Percentiles rank a stretch among this genome's conserved stretches.
Evolutionary conservation across 2,888 invertebrate species (phyloP).

Genomic region (Disparrhopalites patrizii): DNA sequence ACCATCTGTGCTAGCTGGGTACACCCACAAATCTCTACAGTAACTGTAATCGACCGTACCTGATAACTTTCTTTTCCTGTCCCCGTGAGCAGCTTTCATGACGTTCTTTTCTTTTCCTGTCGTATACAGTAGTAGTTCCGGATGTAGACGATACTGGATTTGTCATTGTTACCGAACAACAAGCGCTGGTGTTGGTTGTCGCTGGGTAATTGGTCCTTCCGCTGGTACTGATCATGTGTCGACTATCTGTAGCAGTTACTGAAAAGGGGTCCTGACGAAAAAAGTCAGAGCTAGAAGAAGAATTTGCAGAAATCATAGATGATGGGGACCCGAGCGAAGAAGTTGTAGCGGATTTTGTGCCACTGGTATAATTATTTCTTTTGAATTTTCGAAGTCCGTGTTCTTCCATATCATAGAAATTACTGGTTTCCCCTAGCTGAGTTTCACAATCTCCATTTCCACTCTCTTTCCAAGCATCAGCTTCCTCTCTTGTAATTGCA

Average conservation of each 20-base stretch:
- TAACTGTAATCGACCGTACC: too few relatives aligned
- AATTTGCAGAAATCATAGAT: not conserved
- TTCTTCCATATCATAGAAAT: slow-evolving; percentile 1
- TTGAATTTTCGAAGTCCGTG: not conserved
- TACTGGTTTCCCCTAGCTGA: not conserved
- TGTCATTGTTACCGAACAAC: not conserved
- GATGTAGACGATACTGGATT: not conserved
- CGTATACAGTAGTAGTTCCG: slow-evolving; percentile 24
- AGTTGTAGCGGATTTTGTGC: not conserved
- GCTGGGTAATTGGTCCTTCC: not conserved
- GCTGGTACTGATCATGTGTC: not conserved
- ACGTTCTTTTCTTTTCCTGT: slow-evolving; percentile 61
- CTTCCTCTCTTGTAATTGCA: slow-evolving; percentile 19
- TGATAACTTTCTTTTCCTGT: slow-evolving; percentile 58
- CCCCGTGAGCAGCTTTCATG: slow-evolving; percentile 59
- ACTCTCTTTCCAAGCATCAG: slow-evolving; percentile 20
- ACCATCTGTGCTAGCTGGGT: too few relatives aligned
- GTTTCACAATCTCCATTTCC: slow-evolving; percentile 18
- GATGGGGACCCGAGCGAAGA: not conserved
- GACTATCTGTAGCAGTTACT: not conserved
- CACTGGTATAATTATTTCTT: not conserved
- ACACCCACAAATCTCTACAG: too few relatives aligned
- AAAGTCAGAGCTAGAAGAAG: too few relatives aligned
- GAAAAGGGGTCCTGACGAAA: too few relatives aligned
- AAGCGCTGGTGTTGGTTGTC: not conserved